A percentile compares a stretch with the other conserved stretches of the same genome.
Conservation (phyloP, 2,888 invertebrate genomes). For the Argyresthia albistria region DNA sequence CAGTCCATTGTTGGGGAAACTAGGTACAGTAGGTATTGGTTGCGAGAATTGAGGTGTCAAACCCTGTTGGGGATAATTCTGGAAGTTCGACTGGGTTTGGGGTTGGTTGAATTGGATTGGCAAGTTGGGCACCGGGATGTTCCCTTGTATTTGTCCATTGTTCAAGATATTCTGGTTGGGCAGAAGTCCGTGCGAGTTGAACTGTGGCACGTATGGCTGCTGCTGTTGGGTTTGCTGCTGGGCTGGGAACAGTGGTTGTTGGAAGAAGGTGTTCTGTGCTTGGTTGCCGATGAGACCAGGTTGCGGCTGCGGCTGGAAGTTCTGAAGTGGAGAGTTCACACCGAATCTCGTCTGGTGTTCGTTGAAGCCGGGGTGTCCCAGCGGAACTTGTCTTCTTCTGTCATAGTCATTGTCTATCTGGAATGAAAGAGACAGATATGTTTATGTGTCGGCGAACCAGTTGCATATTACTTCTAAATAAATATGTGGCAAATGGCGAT, state of each 20-base stretch:
- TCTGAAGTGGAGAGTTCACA: slow-evolving; percentile 51
- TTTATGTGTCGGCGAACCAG: no score
- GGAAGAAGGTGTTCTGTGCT: slow-evolving; percentile 24
- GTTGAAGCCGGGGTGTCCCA: slow-evolving; percentile 51
- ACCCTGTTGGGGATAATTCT: slow-evolving; percentile 22
- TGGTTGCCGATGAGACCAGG: slow-evolving; percentile 33
- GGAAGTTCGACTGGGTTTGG: background rate
- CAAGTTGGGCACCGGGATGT: slow-evolving; percentile 23
- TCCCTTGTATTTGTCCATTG: slow-evolving; percentile 11
- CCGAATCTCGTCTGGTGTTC: slow-evolving; percentile 65
- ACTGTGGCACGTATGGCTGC: slow-evolving; percentile 50
- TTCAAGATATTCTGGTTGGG: slow-evolving; percentile 35
- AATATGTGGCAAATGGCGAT: no score
- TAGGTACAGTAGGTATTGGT: slow-evolving; percentile 42
- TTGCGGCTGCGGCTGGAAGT: slow-evolving; percentile 36
- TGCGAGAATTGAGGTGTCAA: slow-evolving; percentile 20
- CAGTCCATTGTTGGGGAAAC: slow-evolving; percentile 38
- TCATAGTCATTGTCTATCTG: slow-evolving; percentile 68
- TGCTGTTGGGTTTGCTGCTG: slow-evolving; percentile 35
- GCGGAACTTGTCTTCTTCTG: slow-evolving; percentile 50
- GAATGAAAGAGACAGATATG: slow-evolving; percentile 24
- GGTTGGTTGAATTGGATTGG: slow-evolving; percentile 6
- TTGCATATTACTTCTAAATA: no score
- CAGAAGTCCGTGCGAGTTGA: slow-evolving; percentile 29
- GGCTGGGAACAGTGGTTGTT: slow-evolving; percentile 39